Percentiles rank a stretch among this genome's conserved stretches.
Evolutionary conservation across 2,888 invertebrate genomes (phyloP).

Genomic region (Coenonympha glycerion): DNA sequence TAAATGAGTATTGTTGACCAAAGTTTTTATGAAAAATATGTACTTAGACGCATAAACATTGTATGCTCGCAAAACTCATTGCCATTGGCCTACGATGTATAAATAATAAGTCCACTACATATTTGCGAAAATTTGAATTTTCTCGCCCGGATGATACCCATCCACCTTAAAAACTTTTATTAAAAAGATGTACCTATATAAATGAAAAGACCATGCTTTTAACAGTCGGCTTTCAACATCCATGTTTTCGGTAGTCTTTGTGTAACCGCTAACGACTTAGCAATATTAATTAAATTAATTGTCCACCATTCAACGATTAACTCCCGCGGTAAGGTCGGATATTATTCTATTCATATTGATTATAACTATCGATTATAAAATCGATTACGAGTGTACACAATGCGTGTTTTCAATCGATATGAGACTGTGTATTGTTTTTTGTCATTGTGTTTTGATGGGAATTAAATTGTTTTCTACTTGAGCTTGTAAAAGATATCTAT

Average conservation of each 20-base stretch:
- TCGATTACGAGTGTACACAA: constrained; percentile 55
- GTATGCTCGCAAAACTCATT: too few relatives aligned
- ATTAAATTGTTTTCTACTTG: constrained; percentile 5
- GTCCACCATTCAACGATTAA: constrained; percentile 56
- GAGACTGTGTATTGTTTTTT: constrained; percentile 35
- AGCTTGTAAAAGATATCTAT: background rate
- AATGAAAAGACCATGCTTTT: background rate
- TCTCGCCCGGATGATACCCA: too few relatives aligned
- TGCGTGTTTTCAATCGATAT: constrained; percentile 56
- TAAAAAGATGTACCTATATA: background rate
- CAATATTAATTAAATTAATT: constrained; percentile 59
- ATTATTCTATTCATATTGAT: constrained; percentile 57
- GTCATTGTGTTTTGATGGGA: background rate
- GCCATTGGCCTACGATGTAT: too few relatives aligned
- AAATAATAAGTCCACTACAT: too few relatives aligned
- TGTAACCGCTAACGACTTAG: constrained; percentile 34
- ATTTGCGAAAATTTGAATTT: too few relatives aligned
- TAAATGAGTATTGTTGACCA: too few relatives aligned
- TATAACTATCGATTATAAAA: constrained; percentile 56
- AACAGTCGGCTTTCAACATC: constrained; percentile 14
- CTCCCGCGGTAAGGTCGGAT: constrained; percentile 60
- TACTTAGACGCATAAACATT: too few relatives aligned
- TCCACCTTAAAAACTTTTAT: too few relatives aligned
- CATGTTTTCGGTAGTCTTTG: constrained; percentile 36
- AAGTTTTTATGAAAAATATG: too few relatives aligned